Conservation (phyloP, 2,888 invertebrate genomes). For the Lottia scabra region DNA sequence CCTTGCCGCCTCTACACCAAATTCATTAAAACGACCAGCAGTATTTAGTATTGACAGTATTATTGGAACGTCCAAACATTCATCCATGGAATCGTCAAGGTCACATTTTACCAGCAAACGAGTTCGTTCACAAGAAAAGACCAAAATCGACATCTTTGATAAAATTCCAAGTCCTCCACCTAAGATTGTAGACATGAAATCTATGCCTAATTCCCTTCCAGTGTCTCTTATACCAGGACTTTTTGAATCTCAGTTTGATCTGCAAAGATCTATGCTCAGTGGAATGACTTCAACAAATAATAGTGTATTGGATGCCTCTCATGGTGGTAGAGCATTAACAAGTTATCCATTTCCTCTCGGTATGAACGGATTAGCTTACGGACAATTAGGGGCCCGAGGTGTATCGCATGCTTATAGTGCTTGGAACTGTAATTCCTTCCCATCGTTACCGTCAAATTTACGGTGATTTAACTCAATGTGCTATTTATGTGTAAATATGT, state of each 20-base stretch:
- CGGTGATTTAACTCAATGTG: background rate
- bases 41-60: conserved; percentile 61
- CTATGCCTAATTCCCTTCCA: conserved; percentile 44
- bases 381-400: background rate
- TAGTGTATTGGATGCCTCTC: background rate
- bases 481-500: too few species aligned
- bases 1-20: conserved; percentile 12
- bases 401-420: background rate
- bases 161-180: conserved; percentile 65
- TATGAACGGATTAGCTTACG: conserved; percentile 4
- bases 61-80: conserved; percentile 41
- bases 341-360: conserved; percentile 12
- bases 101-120: background rate
- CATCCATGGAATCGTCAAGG: background rate
- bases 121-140: conserved; percentile 21
- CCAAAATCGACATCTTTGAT: conserved; percentile 59
- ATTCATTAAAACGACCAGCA: conserved; percentile 5
- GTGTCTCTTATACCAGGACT: conserved; percentile 45
- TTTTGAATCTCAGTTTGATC: conserved; percentile 30
- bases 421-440: background rate
- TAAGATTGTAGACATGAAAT: conserved; percentile 60
- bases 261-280: conserved; percentile 20
- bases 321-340: background rate
- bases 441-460: background rate
- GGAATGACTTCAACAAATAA: background rate